These are phyloP conservation scores for Drosophila phalerata DNA, from an alignment of 2,888 invertebrate genomes.

Conservation along the genomic window DNA sequence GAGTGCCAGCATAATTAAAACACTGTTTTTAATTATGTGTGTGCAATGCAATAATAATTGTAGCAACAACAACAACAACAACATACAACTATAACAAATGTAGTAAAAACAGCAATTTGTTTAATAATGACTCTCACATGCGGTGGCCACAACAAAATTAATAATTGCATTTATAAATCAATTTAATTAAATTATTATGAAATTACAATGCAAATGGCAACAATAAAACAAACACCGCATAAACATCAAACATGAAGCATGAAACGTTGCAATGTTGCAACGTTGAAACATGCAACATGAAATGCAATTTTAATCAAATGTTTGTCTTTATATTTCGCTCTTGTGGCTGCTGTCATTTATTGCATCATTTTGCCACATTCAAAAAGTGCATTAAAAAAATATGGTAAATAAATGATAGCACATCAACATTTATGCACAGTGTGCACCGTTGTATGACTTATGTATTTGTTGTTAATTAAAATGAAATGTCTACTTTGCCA, in stretches of 20 bases:
- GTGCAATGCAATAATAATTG: constrained; percentile 48
- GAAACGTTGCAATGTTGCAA: background rate
- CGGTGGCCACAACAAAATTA: constrained; percentile 47
- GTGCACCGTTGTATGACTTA: background rate
- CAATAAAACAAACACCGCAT: constrained; percentile 30
- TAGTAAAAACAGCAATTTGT: constrained; percentile 25
- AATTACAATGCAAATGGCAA: constrained; percentile 46
- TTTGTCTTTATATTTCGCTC: background rate
- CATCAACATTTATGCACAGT: constrained; percentile 7
- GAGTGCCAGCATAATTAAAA: constrained; percentile 60
- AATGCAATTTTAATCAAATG: constrained; percentile 26
- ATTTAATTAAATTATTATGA: constrained; percentile 70
- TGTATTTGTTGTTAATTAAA: constrained; percentile 24
- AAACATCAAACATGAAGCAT: constrained; percentile 15
- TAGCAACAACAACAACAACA: constrained; percentile 11
- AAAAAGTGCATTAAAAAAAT: constrained; percentile 27
- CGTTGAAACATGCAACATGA: background rate
- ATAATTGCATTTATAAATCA: constrained; percentile 75
- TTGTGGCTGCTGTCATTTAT: constrained; percentile 11
- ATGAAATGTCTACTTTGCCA: constrained; percentile 9
- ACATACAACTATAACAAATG: background rate
- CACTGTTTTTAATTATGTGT: constrained; percentile 65
- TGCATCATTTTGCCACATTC: constrained; percentile 7
- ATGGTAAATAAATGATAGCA: constrained; percentile 30
- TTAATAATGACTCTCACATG: constrained; percentile 31